Conservation (phyloP, 2,888 invertebrate genomes). For the Phaedon cochleariae region DNA sequence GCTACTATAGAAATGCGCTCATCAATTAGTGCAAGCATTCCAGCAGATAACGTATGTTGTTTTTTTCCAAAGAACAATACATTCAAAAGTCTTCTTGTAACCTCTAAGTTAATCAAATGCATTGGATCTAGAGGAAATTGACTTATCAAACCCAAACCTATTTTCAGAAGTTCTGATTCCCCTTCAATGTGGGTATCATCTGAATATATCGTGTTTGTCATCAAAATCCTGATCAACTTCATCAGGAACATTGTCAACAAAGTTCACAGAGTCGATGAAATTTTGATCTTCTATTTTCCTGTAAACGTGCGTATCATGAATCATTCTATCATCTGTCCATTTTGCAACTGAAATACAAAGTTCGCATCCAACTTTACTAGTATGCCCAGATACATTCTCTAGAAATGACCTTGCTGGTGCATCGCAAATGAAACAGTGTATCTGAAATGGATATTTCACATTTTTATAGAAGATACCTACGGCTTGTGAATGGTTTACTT, state of each 20-base stretch:
- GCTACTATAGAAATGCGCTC: too few species aligned
- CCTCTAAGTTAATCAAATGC: background rate
- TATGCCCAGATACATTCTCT: background rate
- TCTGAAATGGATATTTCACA: background rate
- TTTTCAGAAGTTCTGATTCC: background rate
- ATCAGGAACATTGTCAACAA: too few species aligned
- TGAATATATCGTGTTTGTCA: too few species aligned
- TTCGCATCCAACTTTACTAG: conserved; percentile 6
- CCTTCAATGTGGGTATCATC: too few species aligned
- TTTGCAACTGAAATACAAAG: conserved; percentile 1
- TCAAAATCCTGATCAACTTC: too few species aligned
- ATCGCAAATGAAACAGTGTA: background rate
- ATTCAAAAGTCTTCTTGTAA: background rate
- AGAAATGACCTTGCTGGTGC: background rate
- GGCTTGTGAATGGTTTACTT: too few species aligned
- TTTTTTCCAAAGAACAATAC: background rate
- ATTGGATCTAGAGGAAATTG: conserved; percentile 6
- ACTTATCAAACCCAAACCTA: background rate
- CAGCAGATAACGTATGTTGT: background rate
- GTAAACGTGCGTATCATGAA: background rate
- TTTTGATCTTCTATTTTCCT: background rate
- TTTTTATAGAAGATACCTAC: too few species aligned
- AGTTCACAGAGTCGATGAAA: too few species aligned
- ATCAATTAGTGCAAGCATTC: too few species aligned
- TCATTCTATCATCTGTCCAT: background rate